A percentile compares a stretch with the other conserved stretches of the same genome.
phyloP scores from a whole-genome alignment of 2,797 vertebrate genomes.

The Sphenodon punctatus region DNA sequence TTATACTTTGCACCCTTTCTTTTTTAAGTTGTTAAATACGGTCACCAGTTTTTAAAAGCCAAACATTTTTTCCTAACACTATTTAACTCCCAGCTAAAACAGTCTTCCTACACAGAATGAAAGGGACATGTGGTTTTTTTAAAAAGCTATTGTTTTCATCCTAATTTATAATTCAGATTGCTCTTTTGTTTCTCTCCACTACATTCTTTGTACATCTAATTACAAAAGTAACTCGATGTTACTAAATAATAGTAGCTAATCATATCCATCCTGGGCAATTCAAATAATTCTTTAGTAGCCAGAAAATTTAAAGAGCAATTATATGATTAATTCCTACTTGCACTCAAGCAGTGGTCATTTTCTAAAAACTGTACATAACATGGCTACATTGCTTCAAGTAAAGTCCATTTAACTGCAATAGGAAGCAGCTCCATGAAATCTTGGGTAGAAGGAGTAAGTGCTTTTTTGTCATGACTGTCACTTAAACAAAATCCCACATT shows the following conservation, averaged over 20 bases:
- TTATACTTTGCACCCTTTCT: conserved; percentile 55
- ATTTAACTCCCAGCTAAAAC: conserved; percentile 57
- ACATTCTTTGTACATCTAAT: conserved; percentile 66
- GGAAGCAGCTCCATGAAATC: conserved; percentile 57
- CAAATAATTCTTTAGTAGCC: conserved; percentile 64
- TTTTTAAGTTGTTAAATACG: conserved; percentile 51
- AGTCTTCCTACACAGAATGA: conserved; percentile 42
- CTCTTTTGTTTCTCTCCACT: conserved; percentile 53
- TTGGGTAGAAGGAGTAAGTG: conserved; percentile 56
- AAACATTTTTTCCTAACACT: conserved; percentile 8
- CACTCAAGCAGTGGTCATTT: conserved; percentile 66
- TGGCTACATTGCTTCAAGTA: conserved; percentile 52
- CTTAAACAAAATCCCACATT: conserved; percentile 71
- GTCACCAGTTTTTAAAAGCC: conserved; percentile 54
- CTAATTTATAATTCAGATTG: conserved; percentile 66
- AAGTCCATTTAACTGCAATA: conserved; percentile 58
- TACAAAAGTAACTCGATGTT: conserved; percentile 69
- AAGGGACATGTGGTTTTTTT: conserved; percentile 47
- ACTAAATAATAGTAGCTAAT: conserved; percentile 56
- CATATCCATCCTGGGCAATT: conserved; percentile 60
- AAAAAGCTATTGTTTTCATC: conserved; percentile 67
- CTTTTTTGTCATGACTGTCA: conserved; percentile 62
- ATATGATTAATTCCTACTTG: conserved; percentile 72
- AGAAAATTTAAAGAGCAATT: conserved; percentile 73
- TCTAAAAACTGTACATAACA: conserved; percentile 68